phyloP scores from a whole-genome alignment of 2,888 invertebrate genomes.

The Nomada flava region DNA sequence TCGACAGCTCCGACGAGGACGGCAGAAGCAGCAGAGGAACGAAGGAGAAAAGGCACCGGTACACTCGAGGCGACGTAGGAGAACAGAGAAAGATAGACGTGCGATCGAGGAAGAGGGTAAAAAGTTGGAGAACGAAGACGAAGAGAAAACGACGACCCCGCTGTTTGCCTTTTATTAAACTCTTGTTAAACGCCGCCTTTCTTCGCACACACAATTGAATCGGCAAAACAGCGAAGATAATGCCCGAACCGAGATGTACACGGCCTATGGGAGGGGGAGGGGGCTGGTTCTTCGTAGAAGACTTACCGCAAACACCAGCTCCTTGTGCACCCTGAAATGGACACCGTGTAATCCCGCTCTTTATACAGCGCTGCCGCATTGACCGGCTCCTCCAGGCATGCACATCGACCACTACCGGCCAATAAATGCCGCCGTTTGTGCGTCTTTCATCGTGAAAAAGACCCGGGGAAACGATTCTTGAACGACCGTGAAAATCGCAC shows the following conservation, averaged over 20 bases:
- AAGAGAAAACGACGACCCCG: conserved; percentile 57
- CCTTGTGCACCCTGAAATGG: conserved; percentile 78
- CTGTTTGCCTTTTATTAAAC: conserved; percentile 84
- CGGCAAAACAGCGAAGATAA: conserved; percentile 84
- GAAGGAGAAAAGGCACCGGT: conserved; percentile 13
- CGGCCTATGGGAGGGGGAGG: conserved; percentile 13
- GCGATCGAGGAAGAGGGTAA: conserved; percentile 7
- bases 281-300: conserved; percentile 46
- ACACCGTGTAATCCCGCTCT: conserved; percentile 82
- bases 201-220: conserved; percentile 83
- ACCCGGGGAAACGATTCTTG: conserved; percentile 44
- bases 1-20: neutral
- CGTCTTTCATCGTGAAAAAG: conserved; percentile 19
- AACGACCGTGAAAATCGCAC: conserved; percentile 58
- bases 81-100: conserved; percentile 20
- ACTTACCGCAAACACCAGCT: conserved; percentile 74
- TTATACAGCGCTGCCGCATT: conserved; percentile 71
- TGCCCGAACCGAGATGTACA: conserved; percentile 66
- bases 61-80: conserved; percentile 23
- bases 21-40: neutral
- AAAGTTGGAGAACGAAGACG: conserved; percentile 29
- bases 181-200: conserved; percentile 83
- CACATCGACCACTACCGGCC: conserved; percentile 44
- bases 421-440: conserved; percentile 46
- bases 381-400: conserved; percentile 50